Percentiles rank a stretch among this genome's conserved stretches.
Evolutionary conservation across 2,113 vertebrate genomes (phyloP).

Genomic region (Ciconia boyciana): DNA sequence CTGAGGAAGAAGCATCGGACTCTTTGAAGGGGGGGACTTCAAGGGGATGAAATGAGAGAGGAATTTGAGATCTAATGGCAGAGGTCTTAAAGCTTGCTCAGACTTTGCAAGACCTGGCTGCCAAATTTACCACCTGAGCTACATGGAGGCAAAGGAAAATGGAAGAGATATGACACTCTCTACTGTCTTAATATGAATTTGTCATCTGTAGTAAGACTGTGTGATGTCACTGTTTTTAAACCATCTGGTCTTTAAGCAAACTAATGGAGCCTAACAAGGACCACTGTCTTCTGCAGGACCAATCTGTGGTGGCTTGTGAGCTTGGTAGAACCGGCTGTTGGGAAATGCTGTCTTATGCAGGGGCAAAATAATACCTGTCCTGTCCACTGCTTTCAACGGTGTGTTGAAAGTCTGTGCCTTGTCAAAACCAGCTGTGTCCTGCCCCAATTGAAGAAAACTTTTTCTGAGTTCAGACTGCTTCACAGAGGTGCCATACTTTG

Average conservation of each 20-base stretch:
- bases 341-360: background rate
- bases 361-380: background rate
- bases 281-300: background rate
- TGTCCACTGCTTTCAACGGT: background rate
- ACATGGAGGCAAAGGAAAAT: background rate
- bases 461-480: background rate
- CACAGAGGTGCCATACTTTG: background rate
- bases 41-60: background rate
- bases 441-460: background rate
- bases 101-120: background rate
- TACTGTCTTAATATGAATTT: background rate
- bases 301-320: background rate
- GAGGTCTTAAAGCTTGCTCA: background rate
- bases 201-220: background rate
- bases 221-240: background rate
- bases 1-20: background rate
- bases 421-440: background rate
- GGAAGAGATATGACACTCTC: background rate
- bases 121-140: background rate
- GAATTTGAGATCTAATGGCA: background rate
- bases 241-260: background rate
- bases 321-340: background rate
- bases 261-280: background rate
- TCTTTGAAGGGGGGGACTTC: background rate
- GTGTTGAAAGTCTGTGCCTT: background rate